Conservation (phyloP, 2,888 invertebrate species). For the Erebia epiphron region DNA sequence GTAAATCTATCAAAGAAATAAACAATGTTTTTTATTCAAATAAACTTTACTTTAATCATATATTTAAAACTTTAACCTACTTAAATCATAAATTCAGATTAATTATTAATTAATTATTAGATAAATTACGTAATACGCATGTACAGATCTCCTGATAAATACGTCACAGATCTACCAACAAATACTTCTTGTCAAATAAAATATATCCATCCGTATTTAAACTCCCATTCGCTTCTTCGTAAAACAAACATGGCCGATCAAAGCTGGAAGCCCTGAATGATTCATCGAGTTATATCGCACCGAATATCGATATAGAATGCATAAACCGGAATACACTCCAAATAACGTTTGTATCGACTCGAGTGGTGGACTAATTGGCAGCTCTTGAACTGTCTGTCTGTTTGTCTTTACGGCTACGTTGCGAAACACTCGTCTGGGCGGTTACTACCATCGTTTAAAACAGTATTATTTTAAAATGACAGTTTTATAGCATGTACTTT, state of each 20-base stretch:
- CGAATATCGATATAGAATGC: conserved; percentile 21
- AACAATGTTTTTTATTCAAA: too few relatives aligned
- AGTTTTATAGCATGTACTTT: too few relatives aligned
- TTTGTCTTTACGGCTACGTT: conserved; percentile 7
- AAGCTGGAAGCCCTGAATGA: conserved; percentile 4
- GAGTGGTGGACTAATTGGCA: conserved; percentile 27
- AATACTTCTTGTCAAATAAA: conserved; percentile 1
- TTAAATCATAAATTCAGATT: too few relatives aligned
- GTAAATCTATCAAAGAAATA: too few relatives aligned
- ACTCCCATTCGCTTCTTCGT: not conserved
- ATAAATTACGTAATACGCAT: too few relatives aligned
- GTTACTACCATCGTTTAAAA: too few relatives aligned
- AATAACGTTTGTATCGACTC: conserved; percentile 20
- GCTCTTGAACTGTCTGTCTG: conserved; percentile 15
- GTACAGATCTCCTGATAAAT: too few relatives aligned
- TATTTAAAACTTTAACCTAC: too few relatives aligned
- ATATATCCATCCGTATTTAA: conserved; percentile 8
- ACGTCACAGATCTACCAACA: too few relatives aligned
- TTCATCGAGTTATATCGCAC: conserved; percentile 16
- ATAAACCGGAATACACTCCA: conserved; percentile 23
- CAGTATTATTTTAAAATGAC: too few relatives aligned
- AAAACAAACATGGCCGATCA: conserved; percentile 17
- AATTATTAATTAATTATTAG: too few relatives aligned
- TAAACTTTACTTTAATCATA: too few relatives aligned
- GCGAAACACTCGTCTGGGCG: not conserved